These are phyloP conservation scores for Shargacucullia verbasci DNA, from an alignment of 2,888 invertebrate genomes.

Conservation along the genomic window DNA sequence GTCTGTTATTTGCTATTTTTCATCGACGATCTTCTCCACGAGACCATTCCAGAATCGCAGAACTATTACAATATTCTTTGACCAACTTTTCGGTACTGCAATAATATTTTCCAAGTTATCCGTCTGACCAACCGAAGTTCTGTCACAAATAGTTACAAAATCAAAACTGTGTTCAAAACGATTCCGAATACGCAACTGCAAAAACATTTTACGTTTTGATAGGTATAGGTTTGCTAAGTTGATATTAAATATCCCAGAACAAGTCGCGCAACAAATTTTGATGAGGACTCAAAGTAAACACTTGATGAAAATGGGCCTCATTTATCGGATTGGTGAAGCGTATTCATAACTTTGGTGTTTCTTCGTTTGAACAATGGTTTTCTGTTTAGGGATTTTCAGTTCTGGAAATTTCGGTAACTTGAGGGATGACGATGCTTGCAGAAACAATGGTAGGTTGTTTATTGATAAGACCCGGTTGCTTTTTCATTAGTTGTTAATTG, in stretches of 20 bases:
- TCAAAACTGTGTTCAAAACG: slow-evolving; percentile 16
- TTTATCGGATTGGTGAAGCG: slow-evolving; percentile 52
- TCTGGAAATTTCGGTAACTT: slow-evolving; percentile 27
- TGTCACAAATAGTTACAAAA: slow-evolving; percentile 20
- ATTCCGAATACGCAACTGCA: slow-evolving; percentile 22
- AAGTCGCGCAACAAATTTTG: slow-evolving; percentile 62
- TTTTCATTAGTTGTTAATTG: slow-evolving; percentile 7
- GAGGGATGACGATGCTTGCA: slow-evolving; percentile 29
- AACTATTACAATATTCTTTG: slow-evolving; percentile 16
- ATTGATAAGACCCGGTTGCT: slow-evolving; percentile 14
- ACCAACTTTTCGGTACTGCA: slow-evolving; percentile 27
- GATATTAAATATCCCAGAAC: slow-evolving; percentile 46
- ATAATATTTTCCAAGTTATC: slow-evolving; percentile 35
- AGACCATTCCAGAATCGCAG: neutral
- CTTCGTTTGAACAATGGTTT: slow-evolving; percentile 54
- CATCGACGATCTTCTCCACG: no score
- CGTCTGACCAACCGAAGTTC: slow-evolving; percentile 23
- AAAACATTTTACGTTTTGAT: slow-evolving; percentile 23
- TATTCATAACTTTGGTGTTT: slow-evolving; percentile 57
- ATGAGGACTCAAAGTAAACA: slow-evolving; percentile 65
- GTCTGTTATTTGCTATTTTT: no score
- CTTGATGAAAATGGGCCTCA: slow-evolving; percentile 60
- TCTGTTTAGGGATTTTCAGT: slow-evolving; percentile 21
- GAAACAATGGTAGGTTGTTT: slow-evolving; percentile 37
- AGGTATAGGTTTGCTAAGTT: slow-evolving; percentile 7